These are phyloP conservation scores for Himalopsyche anomala DNA, from an alignment of 2,888 invertebrate genomes.

Conservation along the genomic window DNA sequence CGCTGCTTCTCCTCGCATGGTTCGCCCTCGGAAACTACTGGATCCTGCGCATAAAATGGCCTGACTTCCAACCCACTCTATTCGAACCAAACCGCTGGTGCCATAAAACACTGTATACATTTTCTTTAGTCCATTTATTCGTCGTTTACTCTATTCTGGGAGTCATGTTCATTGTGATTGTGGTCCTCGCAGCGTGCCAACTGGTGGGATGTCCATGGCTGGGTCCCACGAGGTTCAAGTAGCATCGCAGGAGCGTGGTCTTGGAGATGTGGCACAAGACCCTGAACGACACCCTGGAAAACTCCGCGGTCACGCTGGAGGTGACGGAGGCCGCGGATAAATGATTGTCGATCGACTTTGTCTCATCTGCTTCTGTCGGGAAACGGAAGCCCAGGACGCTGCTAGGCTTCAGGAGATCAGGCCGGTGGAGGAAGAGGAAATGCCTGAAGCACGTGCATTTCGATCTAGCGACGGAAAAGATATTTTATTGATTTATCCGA, in stretches of 20 bases:
- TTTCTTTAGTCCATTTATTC: slow-evolving; percentile 84
- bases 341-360: slow-evolving; percentile 64
- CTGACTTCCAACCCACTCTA: slow-evolving; percentile 83
- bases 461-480: slow-evolving; percentile 71
- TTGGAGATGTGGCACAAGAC: slow-evolving; percentile 77
- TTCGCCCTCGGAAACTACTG: slow-evolving; percentile 88
- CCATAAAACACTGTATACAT: slow-evolving; percentile 85
- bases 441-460: slow-evolving; percentile 74
- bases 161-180: slow-evolving; percentile 76
- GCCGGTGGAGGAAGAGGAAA: slow-evolving; percentile 56
- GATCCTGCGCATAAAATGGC: slow-evolving; percentile 87
- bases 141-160: slow-evolving; percentile 82
- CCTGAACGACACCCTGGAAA: slow-evolving; percentile 77
- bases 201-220: slow-evolving; percentile 84
- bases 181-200: slow-evolving; percentile 82
- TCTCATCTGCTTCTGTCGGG: slow-evolving; percentile 47
- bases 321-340: slow-evolving; percentile 67
- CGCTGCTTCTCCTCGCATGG: slow-evolving; percentile 84
- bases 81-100: slow-evolving; percentile 90
- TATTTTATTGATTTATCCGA: slow-evolving; percentile 70
- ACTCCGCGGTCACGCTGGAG: slow-evolving; percentile 73
- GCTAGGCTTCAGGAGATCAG: slow-evolving; percentile 59
- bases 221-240: slow-evolving; percentile 78
- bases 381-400: slow-evolving; percentile 46
- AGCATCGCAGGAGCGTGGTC: slow-evolving; percentile 79